Percentiles rank a stretch among this genome's conserved stretches.
Conservation (phyloP, 35 echinoderm and acorn worm species). For the Anneissia japonica region DNA sequence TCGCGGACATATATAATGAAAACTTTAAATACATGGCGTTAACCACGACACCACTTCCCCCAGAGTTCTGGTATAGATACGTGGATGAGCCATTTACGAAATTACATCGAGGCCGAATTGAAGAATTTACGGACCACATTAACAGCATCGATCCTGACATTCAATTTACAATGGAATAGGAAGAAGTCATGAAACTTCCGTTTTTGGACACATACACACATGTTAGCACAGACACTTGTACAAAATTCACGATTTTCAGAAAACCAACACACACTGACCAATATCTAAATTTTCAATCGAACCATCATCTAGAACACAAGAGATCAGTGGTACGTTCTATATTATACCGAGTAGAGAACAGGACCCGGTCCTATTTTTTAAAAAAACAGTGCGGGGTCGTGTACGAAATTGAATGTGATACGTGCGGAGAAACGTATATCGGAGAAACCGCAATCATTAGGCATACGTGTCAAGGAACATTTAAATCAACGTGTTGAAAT, state of each 20-base stretch:
- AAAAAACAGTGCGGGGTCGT: too few relatives aligned
- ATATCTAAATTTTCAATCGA: slow-evolving; percentile 23
- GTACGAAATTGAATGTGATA: too few relatives aligned
- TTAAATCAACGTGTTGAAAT: too few relatives aligned
- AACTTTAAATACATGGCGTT: slow-evolving; percentile 26
- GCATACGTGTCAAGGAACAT: too few relatives aligned
- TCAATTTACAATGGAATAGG: slow-evolving; percentile 43
- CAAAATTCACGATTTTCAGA: slow-evolving; percentile 38
- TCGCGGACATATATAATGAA: slow-evolving; percentile 13
- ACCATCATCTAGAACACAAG: slow-evolving; percentile 50
- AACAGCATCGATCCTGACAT: slow-evolving; percentile 26
- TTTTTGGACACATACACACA: slow-evolving; percentile 31
- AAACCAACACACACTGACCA: slow-evolving; percentile 52
- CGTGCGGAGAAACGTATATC: too few relatives aligned
- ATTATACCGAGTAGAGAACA: slow-evolving; percentile 6
- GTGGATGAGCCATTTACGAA: slow-evolving; percentile 37
- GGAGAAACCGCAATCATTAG: too few relatives aligned
- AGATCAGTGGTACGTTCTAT: slow-evolving; percentile 31
- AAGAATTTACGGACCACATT: slow-evolving; percentile 26
- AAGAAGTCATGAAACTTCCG: slow-evolving; percentile 20
- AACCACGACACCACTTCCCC: neutral
- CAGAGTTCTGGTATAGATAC: slow-evolving; percentile 27
- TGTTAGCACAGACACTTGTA: slow-evolving; percentile 12
- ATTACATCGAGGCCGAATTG: neutral
- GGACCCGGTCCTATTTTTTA: too few relatives aligned